Conservation (phyloP, 1,140 invertebrate species). For the Pseudomyrmex concolor region DNA sequence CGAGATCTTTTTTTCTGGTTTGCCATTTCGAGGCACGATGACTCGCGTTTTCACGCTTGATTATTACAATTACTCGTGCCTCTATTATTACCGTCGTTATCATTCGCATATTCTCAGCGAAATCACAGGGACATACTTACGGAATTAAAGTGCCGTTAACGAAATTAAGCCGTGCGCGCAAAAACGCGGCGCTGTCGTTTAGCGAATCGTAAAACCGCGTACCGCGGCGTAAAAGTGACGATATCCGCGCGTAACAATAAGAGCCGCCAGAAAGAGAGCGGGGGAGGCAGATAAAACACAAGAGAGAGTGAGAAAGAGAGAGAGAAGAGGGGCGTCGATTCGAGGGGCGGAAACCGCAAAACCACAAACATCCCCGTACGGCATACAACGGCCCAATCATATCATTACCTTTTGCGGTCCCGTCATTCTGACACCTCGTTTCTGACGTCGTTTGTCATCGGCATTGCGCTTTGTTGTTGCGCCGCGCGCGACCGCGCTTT, state of each 20-base stretch:
- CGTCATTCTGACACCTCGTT: constrained; percentile 83
- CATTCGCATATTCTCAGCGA: not conserved
- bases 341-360: constrained; percentile 83
- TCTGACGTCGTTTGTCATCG: constrained; percentile 82
- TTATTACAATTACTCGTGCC: not conserved
- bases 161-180: constrained; percentile 46
- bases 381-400: constrained; percentile 83
- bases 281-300: constrained; percentile 23
- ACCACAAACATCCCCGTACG: constrained; percentile 83
- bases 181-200: constrained; percentile 48
- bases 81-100: not conserved
- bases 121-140: not conserved
- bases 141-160: constrained; percentile 10
- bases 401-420: constrained; percentile 84
- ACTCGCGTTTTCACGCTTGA: constrained; percentile 7
- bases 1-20: too few relatives aligned
- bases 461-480: constrained; percentile 72
- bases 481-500: constrained; percentile 67
- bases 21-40: not conserved
- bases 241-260: constrained; percentile 61
- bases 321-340: constrained; percentile 57
- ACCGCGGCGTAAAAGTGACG: constrained; percentile 63
- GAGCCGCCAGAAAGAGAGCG: constrained; percentile 36
- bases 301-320: constrained; percentile 14
- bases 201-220: constrained; percentile 45